A percentile compares a stretch with the other conserved stretches of the same genome.
Conservation (phyloP, 2,888 invertebrate genomes). For the Nowickia ferox region DNA sequence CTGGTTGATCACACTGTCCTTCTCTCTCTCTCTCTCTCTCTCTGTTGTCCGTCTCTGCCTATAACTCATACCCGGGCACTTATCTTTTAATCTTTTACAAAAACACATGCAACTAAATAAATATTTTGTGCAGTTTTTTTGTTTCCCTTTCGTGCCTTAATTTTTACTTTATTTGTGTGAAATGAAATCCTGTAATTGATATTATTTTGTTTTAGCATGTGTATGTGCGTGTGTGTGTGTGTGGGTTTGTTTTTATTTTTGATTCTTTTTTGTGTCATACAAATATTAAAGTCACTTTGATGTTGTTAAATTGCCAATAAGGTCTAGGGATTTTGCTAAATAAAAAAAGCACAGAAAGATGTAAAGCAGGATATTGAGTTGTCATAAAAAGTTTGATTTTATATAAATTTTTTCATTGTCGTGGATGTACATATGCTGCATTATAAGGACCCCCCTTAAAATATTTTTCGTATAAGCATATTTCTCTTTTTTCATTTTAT, state of each 20-base stretch:
- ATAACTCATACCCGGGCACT: not conserved
- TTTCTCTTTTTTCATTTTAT: too few relatives aligned
- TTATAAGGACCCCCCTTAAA: not conserved
- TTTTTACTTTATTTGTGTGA: constrained; percentile 43
- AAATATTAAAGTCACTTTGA: constrained; percentile 60
- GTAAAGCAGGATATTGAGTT: constrained; percentile 64
- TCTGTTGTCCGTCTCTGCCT: not conserved
- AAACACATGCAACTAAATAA: constrained; percentile 66
- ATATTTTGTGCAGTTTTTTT: constrained; percentile 43
- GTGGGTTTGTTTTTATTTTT: constrained; percentile 13
- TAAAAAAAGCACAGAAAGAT: not conserved
- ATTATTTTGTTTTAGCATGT: constrained; percentile 54
- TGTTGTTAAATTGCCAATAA: constrained; percentile 61
- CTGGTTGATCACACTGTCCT: constrained; percentile 20
- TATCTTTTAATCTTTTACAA: constrained; percentile 65
- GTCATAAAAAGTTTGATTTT: constrained; percentile 59
- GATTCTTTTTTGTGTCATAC: constrained; percentile 62
- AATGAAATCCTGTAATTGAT: constrained; percentile 70
- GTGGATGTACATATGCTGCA: not conserved
- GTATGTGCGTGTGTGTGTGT: constrained; percentile 11
- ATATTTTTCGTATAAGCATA: not conserved
- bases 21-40: not conserved
- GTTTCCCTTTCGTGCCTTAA: constrained; percentile 19
- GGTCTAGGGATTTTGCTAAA: constrained; percentile 29
- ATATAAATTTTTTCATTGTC: constrained; percentile 11